Base-by-base conservation (phyloP, 2,888 invertebrate species). In the Caenorhabditis wallacei region DNA sequence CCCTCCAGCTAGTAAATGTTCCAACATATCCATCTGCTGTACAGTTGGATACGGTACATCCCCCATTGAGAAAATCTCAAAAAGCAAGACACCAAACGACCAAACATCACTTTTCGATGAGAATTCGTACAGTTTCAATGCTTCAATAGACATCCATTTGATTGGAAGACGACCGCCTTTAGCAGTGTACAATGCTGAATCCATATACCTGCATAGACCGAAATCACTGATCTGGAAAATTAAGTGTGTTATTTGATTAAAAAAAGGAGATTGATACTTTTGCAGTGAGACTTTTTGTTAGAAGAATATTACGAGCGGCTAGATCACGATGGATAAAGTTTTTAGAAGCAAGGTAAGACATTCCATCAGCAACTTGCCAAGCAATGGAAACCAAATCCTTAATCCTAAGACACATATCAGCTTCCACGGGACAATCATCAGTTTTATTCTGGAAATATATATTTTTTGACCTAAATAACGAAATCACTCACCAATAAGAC, bases 71-170 rank as follows among this genome's bases (percentile, higher is more conserved):
- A 89, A 89, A 7, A 89, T 69, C 64, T 89, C 89, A 64, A 76
- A 88, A 7, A 89, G 78, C 1, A 87, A 69, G n/a, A 89, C 79
- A 11, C 88, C 89, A 66, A 79, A 89, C 30, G 88, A 84, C 89
- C 89, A 89, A 70, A 88, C 88, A 71, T 89, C 89, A 37, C 84
- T 85, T 72, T 87, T 88, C 20, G 82, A 64, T 0, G 87, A 84
- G 80, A 85, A 89, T 64, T 89, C 89, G 79, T 87, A 87, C 51
- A 82, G 82, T 40, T 88, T 89, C 57, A 89, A 76, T 16, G 89
- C 86, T 71, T 89, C 89, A 0, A 84, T 71, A 22, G 89, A 84
- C 89, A 89, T 89, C 89, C 89, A 89, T 79, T 89, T 89, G 3
- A 89, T 85, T 7, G 89, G 89, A 35, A 89, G 84, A 35, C 86